Evolutionary conservation across 2,797 vertebrate species (phyloP).

Genomic region (Acipenser ruthenus): DNA sequence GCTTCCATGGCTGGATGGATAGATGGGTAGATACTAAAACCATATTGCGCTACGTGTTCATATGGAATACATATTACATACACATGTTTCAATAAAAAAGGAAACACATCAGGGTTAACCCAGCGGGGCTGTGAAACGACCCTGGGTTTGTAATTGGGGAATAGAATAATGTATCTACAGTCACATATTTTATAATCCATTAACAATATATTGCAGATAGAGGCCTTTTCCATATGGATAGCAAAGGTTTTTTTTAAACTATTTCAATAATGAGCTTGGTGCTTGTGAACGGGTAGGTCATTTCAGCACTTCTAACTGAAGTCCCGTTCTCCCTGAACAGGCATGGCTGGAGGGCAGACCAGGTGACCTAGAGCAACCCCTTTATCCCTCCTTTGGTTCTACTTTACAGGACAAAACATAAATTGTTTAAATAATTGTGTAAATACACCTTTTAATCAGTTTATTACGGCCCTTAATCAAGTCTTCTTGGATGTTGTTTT

Average conservation of each 20-base stretch:
- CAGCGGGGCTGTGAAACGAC: constrained; percentile 50
- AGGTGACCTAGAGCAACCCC: no score
- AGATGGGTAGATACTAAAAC: constrained; percentile 52
- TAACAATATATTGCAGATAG: constrained; percentile 38
- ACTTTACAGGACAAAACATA: no score
- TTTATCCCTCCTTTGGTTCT: no score
- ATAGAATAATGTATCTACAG: constrained; percentile 51
- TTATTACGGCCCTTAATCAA: no score
- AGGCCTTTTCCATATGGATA: constrained; percentile 42
- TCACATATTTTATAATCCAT: constrained; percentile 46
- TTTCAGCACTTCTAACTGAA: no score
- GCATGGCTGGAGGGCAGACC: no score
- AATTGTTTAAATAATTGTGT: no score
- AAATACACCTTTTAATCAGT: no score
- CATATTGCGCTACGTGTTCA: constrained; percentile 49
- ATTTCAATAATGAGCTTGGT: constrained; percentile 23
- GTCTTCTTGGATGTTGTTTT: no score
- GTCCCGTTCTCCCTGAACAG: no score
- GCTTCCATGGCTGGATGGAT: constrained; percentile 17
- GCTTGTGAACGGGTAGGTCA: no score
- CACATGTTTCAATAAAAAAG: constrained; percentile 50
- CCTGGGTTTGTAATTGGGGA: constrained; percentile 48
- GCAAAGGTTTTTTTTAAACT: constrained; percentile 11
- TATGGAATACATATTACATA: constrained; percentile 63
- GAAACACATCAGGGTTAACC: constrained; percentile 45